Evolutionary conservation across 2,113 vertebrate species (phyloP), one percentile per base, ranked within the genome.

Genomic region (Opisthocomus hoazin): DNA sequence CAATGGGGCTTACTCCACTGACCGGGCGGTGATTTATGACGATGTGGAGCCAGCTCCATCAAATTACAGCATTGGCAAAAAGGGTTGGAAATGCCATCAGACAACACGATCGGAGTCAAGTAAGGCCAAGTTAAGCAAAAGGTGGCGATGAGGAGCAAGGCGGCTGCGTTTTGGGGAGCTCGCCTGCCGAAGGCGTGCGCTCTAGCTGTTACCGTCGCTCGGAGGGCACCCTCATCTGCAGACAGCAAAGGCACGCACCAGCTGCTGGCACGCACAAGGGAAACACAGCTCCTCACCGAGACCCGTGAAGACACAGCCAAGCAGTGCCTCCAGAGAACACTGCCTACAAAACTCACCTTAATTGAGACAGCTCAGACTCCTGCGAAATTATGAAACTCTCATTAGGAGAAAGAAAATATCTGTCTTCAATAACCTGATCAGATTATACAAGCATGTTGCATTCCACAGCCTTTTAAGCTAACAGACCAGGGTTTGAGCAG

Each of bases 21-120:
- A 75, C 91, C 41, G 3, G 76, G 81, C 89, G 83, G 95, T 96
- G 96, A 97, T 97, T 97, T 97, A 97, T 82, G 85, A 92, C 46
- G 93, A 93, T 36, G 84, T 37, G 58, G 43, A 84, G 91, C 70
- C 83, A 68, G 77, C 93, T 82, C 93, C 83, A 92, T 94, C 86
- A 94, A 95, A 96, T 90, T 61, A 92, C 83, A 93, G 60, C 87
- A 77, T 32, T 0, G 4, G 90, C 60, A 84, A 75, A 90, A 92
- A 66, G 84, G 78, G 66, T 74, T 94, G 91, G 77, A 93, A 92
- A 87, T 66, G 69, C 77, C 89, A 57, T 0, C 15, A 83, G 77
- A 69, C 24, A 8, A 57, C n/a, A 74, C 0, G 0, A 73, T 39
- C 30, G 8, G 68, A 83, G 73, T 37, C 43, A 68, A 50, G n/a